Base-by-base conservation (phyloP, 2,888 invertebrate genomes). In the Brassicogethes aeneus region DNA sequence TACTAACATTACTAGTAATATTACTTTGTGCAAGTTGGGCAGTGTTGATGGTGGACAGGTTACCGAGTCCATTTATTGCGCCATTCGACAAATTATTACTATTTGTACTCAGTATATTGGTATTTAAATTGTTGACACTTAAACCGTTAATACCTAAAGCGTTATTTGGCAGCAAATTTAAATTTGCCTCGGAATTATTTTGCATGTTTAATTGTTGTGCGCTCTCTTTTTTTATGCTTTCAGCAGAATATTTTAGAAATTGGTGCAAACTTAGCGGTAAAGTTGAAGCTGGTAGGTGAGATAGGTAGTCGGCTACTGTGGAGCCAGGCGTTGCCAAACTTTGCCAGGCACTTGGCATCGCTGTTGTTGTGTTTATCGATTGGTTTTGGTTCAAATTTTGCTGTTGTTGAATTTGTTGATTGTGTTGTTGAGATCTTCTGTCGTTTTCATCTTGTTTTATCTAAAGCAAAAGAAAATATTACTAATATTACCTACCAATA, bases 231-330 rank as follows among this genome's bases (percentile, higher is more conserved):
- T 87, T 87, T 45, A 79, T 79, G 44, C 78, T 82, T 57, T 82
- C 80, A 0, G 82, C 81, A 2, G 87, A 86, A 66, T 88, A 88
- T 65, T 87, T 88, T 29, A 89, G 73, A 53, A 89, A 82, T 63
- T 89, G 88, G 61, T 89, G 89, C 38, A 89, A 69, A 16, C 86
- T 86, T 40, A 89, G 67, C 0, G 88, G 88, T 51, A 83, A 62
- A 15, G 81, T 81, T 32, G 79, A 80, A 38, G 82, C 79, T 35
- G 83, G 82, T 49, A 89, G 68, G 45, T 88, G 85, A 5, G 87
- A 86, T 43, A 89, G 73, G 65, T 89, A 89, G 68, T 89, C 88
- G 7, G 87, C 88, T 5, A 89, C 88, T 0, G 87, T 85, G 1
- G 85, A 82, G 39, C 86, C 85, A 3, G 70, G 64, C 17, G 71